Conservation (phyloP, 2,113 vertebrate species). For the Chinchilla lanigera region DNA sequence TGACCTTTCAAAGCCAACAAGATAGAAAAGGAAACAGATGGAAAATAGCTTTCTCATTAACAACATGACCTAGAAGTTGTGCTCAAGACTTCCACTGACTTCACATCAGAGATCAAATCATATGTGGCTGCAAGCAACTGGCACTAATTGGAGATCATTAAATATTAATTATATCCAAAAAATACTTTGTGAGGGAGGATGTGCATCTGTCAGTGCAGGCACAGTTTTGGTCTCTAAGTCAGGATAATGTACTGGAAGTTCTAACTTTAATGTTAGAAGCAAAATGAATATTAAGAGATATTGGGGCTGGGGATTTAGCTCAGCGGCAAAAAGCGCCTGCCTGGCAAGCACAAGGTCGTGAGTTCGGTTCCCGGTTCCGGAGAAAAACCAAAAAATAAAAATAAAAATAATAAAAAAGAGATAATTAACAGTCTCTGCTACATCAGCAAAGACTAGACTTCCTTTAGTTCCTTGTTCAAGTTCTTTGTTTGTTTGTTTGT, state of each 20-base stretch:
- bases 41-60: background rate
- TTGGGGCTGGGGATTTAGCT: no score
- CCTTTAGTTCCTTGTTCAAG: background rate
- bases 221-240: background rate
- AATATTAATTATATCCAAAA: background rate
- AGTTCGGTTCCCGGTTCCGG: no score
- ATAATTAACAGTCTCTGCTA: background rate
- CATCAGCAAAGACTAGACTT: background rate
- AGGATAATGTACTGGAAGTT: background rate
- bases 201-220: background rate
- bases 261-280: background rate
- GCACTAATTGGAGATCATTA: background rate
- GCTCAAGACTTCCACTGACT: background rate
- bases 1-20: background rate
- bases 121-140: background rate
- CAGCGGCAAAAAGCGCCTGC: no score
- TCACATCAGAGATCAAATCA: background rate
- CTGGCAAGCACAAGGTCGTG: no score
- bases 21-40: background rate
- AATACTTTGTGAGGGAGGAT: background rate
- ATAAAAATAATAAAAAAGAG: no score
- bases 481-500: no score
- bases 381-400: no score
- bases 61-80: background rate
- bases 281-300: slow-evolving; percentile 19